Conservation (phyloP, 2,888 invertebrate species). For the Minunthozetes semirufus region DNA sequence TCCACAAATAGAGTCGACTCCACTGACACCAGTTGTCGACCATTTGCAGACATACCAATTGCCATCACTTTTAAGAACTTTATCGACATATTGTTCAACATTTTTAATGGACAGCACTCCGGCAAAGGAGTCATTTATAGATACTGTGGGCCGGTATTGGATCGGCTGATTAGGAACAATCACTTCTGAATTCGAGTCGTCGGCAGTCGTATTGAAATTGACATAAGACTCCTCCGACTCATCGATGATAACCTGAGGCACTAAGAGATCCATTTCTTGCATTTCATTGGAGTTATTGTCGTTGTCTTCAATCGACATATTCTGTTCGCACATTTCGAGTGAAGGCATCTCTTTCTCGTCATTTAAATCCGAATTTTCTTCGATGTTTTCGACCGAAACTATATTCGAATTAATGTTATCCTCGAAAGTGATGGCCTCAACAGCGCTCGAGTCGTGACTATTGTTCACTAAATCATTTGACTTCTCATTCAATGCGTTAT, state of each 20-base stretch:
- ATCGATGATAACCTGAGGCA: slow-evolving; percentile 16
- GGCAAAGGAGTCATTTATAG: not conserved
- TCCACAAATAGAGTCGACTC: not conserved
- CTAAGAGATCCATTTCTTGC: slow-evolving; percentile 21
- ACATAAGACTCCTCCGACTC: slow-evolving; percentile 3
- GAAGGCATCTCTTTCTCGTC: not conserved
- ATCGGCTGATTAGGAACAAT: too few relatives aligned
- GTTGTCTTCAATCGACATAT: not conserved
- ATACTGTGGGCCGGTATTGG: too few relatives aligned
- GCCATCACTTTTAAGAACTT: not conserved
- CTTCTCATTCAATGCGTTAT: too few relatives aligned
- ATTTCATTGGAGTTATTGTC: not conserved
- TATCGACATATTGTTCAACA: slow-evolving; percentile 12
- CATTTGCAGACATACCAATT: slow-evolving; percentile 15
- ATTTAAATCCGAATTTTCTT: too few relatives aligned
- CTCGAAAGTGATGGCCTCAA: too few relatives aligned
- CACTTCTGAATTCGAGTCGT: not conserved
- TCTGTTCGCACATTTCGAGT: not conserved
- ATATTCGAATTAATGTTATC: not conserved
- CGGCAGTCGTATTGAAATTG: not conserved
- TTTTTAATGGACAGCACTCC: slow-evolving; percentile 18
- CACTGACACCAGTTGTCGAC: not conserved
- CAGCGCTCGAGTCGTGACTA: not conserved
- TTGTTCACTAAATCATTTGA: not conserved
- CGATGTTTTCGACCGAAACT: not conserved